Conservation (phyloP, 2,113 vertebrate species). For the Pitta sordida region DNA sequence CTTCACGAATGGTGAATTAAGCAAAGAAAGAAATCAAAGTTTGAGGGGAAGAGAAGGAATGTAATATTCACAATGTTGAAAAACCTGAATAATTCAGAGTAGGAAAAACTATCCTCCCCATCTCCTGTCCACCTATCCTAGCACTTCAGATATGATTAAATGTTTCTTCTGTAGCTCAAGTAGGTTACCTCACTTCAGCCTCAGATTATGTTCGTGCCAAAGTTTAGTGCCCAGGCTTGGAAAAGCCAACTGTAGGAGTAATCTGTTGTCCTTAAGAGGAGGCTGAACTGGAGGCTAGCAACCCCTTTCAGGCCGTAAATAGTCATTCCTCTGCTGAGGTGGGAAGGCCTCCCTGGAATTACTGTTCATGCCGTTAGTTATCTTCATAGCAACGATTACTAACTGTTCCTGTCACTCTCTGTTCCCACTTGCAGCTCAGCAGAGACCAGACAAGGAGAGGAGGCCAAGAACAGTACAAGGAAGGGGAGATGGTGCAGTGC, state of each 20-base stretch:
- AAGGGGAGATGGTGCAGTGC: background rate
- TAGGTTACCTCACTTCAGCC: background rate
- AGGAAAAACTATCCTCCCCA: background rate
- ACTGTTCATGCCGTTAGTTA: background rate
- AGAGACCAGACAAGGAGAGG: background rate
- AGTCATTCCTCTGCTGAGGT: conserved; percentile 4
- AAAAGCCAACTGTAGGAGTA: background rate
- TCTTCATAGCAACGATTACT: background rate
- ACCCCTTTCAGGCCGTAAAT: conserved; percentile 15
- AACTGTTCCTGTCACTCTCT: conserved; percentile 7
- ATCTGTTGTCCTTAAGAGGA: conserved; percentile 34
- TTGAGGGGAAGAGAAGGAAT: background rate
- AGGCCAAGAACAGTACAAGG: rapidly evolving
- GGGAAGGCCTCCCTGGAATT: conserved; percentile 20
- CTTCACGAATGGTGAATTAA: background rate
- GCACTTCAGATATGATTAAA: background rate
- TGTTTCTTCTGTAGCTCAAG: background rate
- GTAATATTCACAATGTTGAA: background rate
- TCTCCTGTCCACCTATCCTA: background rate
- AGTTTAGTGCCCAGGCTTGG: background rate
- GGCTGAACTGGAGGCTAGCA: conserved; percentile 12
- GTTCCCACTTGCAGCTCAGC: background rate
- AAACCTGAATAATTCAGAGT: background rate
- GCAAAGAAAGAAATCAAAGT: background rate
- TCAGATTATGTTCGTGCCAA: background rate